Evolutionary conservation across 2,888 invertebrate species (phyloP).

Genomic region (Pyrocoelia pectoralis): DNA sequence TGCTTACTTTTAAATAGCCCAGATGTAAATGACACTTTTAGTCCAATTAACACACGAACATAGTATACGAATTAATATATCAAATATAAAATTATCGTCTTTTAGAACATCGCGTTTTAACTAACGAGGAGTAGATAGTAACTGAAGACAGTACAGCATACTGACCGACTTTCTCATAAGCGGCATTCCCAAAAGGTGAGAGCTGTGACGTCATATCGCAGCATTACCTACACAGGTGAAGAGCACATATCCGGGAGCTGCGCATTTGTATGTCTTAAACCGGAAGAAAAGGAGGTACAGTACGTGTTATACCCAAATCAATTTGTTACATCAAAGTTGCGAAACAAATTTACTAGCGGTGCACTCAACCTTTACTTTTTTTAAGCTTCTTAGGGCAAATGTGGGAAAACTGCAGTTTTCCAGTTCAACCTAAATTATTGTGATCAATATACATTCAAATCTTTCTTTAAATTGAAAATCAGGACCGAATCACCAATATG

Average conservation of each 20-base stretch:
- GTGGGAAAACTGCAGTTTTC: too few species aligned
- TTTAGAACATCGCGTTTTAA: conserved; percentile 26
- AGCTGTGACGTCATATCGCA: conserved; percentile 50
- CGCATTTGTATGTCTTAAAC: conserved; percentile 13
- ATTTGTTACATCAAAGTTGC: not conserved
- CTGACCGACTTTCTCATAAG: conserved; percentile 55
- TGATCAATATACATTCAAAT: too few species aligned
- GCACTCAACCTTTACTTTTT: not conserved
- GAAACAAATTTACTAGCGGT: not conserved
- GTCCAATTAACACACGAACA: not conserved
- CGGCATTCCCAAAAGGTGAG: conserved; percentile 52
- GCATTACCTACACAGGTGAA: conserved; percentile 26
- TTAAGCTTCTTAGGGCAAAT: too few species aligned
- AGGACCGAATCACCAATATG: too few species aligned
- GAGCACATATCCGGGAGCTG: conserved; percentile 29
- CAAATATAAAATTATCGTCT: not conserved
- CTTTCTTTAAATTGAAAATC: too few species aligned
- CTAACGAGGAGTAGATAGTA: conserved; percentile 22
- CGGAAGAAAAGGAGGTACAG: conserved; percentile 13
- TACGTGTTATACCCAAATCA: not conserved
- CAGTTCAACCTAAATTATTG: too few species aligned
- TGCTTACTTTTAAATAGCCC: conserved; percentile 4
- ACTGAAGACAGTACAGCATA: conserved; percentile 47
- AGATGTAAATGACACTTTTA: not conserved
- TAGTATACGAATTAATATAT: not conserved